Conservation (phyloP, 2,113 vertebrate species). For the Sporophila hypoxantha region DNA sequence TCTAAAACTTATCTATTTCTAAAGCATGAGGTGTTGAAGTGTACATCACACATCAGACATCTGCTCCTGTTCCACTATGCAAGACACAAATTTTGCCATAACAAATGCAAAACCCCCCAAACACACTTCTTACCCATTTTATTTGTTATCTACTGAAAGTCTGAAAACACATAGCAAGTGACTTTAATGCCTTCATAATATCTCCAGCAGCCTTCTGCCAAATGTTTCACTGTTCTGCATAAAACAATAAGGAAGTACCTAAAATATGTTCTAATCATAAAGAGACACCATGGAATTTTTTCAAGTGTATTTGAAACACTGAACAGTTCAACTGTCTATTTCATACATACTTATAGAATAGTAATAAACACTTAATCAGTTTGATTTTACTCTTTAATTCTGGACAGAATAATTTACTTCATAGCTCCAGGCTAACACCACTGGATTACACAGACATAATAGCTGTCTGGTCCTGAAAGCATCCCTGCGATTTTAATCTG, state of each 20-base stretch:
- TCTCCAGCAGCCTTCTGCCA: not conserved
- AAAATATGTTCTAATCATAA: not conserved
- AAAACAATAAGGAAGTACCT: not conserved
- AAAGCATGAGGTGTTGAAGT: not conserved
- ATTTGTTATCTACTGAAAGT: not conserved
- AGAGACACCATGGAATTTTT: not conserved
- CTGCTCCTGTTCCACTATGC: not conserved
- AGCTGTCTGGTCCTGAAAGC: not conserved
- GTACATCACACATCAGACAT: not conserved
- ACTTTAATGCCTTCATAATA: not conserved
- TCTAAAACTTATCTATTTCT: not conserved
- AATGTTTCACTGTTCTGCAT: not conserved
- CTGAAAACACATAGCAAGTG: not conserved
- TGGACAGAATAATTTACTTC: not conserved
- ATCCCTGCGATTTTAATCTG: not conserved
- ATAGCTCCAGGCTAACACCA: not conserved
- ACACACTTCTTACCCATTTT: not conserved
- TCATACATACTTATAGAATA: not conserved
- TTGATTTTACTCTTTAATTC: not conserved
- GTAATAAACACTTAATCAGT: not conserved
- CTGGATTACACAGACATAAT: not conserved
- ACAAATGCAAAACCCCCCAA: too few species aligned
- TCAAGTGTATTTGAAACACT: not conserved
- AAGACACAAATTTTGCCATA: rapidly evolving
- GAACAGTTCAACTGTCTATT: not conserved